These are phyloP conservation scores for Portunus trituberculatus DNA, from an alignment of 1,140 invertebrate species.

Conservation along the genomic window DNA sequence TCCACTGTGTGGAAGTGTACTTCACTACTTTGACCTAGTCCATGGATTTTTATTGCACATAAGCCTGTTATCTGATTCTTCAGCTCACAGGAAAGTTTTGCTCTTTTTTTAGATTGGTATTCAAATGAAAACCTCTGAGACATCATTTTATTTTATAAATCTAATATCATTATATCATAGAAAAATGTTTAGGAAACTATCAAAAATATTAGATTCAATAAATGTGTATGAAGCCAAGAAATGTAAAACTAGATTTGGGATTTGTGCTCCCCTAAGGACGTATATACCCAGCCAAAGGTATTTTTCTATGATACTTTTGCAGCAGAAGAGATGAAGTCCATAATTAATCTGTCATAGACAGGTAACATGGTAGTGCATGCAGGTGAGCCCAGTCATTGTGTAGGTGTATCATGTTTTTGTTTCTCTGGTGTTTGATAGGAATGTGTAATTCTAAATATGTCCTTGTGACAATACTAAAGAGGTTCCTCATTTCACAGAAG, in stretches of 20 bases:
- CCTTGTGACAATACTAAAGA: neutral
- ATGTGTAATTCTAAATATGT: neutral
- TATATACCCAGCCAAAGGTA: neutral
- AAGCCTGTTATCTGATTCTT: neutral
- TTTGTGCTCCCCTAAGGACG: neutral
- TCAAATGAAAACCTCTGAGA: neutral
- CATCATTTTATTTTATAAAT: neutral
- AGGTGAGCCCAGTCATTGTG: neutral
- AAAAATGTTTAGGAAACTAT: neutral
- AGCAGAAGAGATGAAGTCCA: neutral
- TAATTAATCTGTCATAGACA: neutral
- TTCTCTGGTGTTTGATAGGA: neutral
- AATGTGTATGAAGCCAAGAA: neutral
- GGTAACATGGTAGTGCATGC: neutral
- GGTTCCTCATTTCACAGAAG: neutral
- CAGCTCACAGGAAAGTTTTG: neutral
- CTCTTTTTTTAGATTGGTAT: neutral
- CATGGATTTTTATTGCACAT: neutral
- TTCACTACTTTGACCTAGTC: slow-evolving; percentile 10
- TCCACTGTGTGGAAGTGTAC: slow-evolving; percentile 2
- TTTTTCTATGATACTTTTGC: neutral
- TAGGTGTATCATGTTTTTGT: neutral
- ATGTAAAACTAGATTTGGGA: neutral
- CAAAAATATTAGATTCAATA: neutral
- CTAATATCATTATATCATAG: neutral